These are phyloP conservation scores for Papilio demoleus DNA, from an alignment of 2,888 invertebrate genomes.

Conservation along the genomic window DNA sequence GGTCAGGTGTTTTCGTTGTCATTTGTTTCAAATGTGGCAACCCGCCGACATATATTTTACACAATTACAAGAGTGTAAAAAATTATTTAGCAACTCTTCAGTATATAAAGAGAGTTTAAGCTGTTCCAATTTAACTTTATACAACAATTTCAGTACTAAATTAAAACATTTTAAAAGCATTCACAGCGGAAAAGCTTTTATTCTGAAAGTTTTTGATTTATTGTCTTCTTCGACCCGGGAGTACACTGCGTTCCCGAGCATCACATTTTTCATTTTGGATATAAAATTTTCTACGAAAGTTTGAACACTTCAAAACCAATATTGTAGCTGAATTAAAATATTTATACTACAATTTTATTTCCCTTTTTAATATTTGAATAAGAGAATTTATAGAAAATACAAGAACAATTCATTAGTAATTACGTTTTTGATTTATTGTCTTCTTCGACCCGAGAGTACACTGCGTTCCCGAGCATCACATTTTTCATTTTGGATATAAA, in stretches of 20 bases:
- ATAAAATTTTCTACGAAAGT: slow-evolving; percentile 6
- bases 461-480: slow-evolving; percentile 6
- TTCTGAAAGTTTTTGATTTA: slow-evolving; percentile 22
- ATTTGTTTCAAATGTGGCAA: no score
- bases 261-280: slow-evolving; percentile 23
- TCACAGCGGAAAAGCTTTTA: slow-evolving; percentile 14
- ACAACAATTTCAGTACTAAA: slow-evolving; percentile 10
- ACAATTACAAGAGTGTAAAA: no score
- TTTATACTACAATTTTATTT: neutral
- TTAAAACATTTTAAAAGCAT: slow-evolving; percentile 15
- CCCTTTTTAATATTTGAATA: no score
- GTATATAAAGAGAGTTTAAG: neutral
- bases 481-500: slow-evolving; percentile 24
- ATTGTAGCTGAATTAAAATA: slow-evolving; percentile 8
- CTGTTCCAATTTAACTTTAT: slow-evolving; percentile 1
- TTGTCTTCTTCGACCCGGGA: slow-evolving; percentile 11
- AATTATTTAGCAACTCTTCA: neutral
- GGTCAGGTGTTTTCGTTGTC: no score
- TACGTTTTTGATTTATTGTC: slow-evolving; percentile 24
- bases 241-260: slow-evolving; percentile 1
- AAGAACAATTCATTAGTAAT: no score
- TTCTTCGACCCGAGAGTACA: slow-evolving; percentile 1
- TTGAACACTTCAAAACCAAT: neutral
- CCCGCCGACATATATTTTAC: no score
- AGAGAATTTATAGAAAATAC: no score